These are phyloP conservation scores for Hydrochoerus hydrochaeris DNA, from an alignment of 2,113 vertebrate species.

Conservation along the genomic window DNA sequence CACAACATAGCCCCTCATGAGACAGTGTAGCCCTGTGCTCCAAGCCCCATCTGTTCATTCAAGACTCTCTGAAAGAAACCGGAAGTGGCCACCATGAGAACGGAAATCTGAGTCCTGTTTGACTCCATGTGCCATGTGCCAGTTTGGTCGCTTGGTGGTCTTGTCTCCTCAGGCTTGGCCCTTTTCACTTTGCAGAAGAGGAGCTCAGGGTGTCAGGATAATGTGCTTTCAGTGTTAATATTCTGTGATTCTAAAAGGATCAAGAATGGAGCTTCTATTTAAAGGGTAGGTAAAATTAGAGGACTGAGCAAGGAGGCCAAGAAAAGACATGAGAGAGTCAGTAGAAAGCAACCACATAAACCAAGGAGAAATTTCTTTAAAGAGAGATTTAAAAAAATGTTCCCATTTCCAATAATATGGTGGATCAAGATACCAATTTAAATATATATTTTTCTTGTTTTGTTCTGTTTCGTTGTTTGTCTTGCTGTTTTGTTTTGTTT, in stretches of 20 bases:
- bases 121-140: neutral
- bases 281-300: constrained; percentile 21
- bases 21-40: neutral
- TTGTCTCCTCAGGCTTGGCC: neutral
- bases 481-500: neutral
- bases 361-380: neutral
- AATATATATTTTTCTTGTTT: neutral
- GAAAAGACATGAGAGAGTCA: neutral
- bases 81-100: neutral
- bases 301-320: neutral
- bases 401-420: neutral
- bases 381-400: neutral
- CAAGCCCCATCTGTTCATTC: neutral
- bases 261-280: constrained; percentile 39
- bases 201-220: neutral
- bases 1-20: neutral
- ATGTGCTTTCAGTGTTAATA: neutral
- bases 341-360: neutral
- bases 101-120: neutral
- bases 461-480: neutral
- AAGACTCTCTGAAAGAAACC: neutral
- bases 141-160: too few species aligned
- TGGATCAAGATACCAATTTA: neutral
- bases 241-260: neutral
- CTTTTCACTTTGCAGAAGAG: neutral